Conservation (phyloP, 2,113 vertebrate genomes). For the Notarius quadriscutis region DNA sequence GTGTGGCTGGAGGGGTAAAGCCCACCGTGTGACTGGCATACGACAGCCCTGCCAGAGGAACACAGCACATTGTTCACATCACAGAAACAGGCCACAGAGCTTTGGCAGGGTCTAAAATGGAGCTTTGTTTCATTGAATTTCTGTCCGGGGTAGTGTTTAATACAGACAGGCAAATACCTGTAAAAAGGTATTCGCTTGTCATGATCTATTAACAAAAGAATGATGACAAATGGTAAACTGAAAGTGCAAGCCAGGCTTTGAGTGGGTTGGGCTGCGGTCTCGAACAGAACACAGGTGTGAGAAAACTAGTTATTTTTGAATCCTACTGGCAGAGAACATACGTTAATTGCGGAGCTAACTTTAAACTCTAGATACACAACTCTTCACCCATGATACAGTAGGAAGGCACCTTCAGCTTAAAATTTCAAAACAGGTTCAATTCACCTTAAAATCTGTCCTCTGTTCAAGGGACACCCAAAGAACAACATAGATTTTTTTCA, state of each 20-base stretch:
- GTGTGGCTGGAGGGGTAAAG: constrained; percentile 92
- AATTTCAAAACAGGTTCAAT: too few relatives aligned
- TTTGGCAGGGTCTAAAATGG: background rate
- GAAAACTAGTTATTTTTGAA: background rate
- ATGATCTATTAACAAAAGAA: background rate
- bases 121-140: background rate
- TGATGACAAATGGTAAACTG: too few relatives aligned
- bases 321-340: too few relatives aligned
- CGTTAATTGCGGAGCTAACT: background rate
- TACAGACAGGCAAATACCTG: background rate
- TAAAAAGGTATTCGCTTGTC: background rate
- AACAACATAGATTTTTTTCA: too few relatives aligned
- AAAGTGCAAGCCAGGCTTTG: too few relatives aligned
- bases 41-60: constrained; percentile 80
- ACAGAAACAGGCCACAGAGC: background rate
- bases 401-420: too few relatives aligned
- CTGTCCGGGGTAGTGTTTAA: background rate
- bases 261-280: too few relatives aligned
- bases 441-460: too few relatives aligned
- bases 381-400: background rate
- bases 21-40: constrained; percentile 95
- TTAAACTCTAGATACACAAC: background rate
- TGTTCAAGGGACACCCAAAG: too few relatives aligned
- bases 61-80: background rate
- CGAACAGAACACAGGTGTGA: too few relatives aligned